Base-by-base conservation (phyloP, 2,113 vertebrate species). In the sheep (Ovis aries) region DNA sequence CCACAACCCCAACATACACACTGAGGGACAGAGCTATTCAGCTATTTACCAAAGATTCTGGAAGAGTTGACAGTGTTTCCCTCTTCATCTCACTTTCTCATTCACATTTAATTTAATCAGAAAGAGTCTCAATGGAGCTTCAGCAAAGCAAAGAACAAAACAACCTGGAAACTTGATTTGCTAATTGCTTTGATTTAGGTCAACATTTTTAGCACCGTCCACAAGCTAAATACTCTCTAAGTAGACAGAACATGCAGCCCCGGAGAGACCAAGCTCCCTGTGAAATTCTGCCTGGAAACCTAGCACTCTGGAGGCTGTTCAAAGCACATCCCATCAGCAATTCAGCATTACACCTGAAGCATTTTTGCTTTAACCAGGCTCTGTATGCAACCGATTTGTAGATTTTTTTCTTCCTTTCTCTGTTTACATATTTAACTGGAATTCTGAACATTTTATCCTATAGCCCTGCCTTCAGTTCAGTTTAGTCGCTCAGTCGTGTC, bases 121-220 rank as follows among this genome's bases (percentile, higher is more conserved):
- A 86, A 91, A 84, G 23, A 55, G 83, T 92, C 91, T 92, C 98
- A 82, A 82, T 77, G 1, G n/a, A 95, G 97, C 55, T 86, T 88
- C 85, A 93, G n/a, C 40, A 74, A 93, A 97, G 94, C 71, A 97
- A 97, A 96, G 87, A 36, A 84, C 40, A 96, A 96, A 95, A 97
- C 86, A 33, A 60, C 52, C 83, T 71, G 67, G 36, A 97, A 87
- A 94, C 62, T 86, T 64, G 88, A 45, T 71, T 94, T 90, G 82
- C 80, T 97, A 97, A 98, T 90, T 92, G 74, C 53, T 60, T 71
- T 97, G 95, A 97, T 97, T 96, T 97, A 98, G 64, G 96, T 95
- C 11, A 40, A 64, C 87, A 90, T 94, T 94, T 94, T 86, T 85
- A 93, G 94, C 36, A 88, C 33, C 57, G 62, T 57, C 81, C 86